phyloP scores from a whole-genome alignment of 2,888 invertebrate species.

The Punctoribates punctum region DNA sequence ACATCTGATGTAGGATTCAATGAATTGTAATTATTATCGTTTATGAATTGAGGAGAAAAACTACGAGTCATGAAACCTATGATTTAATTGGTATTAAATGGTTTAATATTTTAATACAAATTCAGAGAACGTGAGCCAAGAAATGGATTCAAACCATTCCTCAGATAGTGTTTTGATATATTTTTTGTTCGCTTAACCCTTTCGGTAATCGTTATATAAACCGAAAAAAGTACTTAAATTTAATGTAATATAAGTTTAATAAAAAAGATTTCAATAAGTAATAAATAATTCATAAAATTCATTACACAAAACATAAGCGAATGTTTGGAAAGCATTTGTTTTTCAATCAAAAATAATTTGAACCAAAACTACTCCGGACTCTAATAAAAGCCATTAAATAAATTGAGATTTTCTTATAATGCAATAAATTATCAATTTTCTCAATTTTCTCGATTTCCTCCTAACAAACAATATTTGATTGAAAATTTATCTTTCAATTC shows the following conservation, averaged over 20 bases:
- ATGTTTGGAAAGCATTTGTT: no score
- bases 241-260: neutral
- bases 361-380: no score
- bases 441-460: neutral
- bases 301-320: no score
- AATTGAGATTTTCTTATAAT: no score
- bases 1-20: neutral
- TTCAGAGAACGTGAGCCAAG: constrained; percentile 8
- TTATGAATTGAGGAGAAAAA: neutral
- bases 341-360: no score
- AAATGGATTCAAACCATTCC: neutral
- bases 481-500: neutral
- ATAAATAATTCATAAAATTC: constrained; percentile 26
- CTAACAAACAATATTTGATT: neutral
- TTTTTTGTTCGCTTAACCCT: constrained; percentile 6
- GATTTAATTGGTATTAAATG: neutral
- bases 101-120: constrained; percentile 14
- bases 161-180: neutral
- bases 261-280: neutral
- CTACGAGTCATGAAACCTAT: neutral
- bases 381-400: no score
- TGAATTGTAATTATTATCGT: neutral
- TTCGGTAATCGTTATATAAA: neutral
- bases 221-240: constrained; percentile 1
- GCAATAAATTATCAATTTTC: neutral